These are phyloP conservation scores for Notarius quadriscutis DNA, from an alignment of 2,113 vertebrate species.

Conservation along the genomic window DNA sequence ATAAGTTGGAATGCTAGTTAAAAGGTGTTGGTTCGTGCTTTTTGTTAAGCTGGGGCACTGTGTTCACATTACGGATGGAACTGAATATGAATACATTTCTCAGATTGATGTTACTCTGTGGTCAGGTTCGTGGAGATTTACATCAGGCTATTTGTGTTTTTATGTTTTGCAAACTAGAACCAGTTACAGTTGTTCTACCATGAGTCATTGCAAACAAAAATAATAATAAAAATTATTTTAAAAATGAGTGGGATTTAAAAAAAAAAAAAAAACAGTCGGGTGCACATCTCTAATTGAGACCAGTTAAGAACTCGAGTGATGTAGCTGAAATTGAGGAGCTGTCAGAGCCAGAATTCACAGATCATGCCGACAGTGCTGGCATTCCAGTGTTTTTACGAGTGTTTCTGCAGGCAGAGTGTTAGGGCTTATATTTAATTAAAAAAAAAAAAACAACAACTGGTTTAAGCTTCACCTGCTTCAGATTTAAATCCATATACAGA, in stretches of 20 bases:
- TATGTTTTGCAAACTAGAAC: neutral
- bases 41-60: neutral
- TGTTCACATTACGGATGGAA: neutral
- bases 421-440: neutral
- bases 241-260: neutral
- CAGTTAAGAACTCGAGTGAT: neutral
- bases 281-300: neutral
- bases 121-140: neutral
- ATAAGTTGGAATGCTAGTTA: neutral
- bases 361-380: neutral
- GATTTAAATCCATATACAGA: neutral
- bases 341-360: neutral
- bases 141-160: neutral
- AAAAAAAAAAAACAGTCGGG: neutral
- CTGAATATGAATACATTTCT: neutral
- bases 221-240: no score
- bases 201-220: neutral
- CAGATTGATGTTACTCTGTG: neutral
- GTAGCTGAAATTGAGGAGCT: neutral
- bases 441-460: neutral
- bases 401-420: neutral
- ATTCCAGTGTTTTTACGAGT: neutral
- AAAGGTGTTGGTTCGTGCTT: neutral
- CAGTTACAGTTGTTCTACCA: no score
- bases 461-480: neutral